Conservation (phyloP, 64 coral and sea anemone species). For the Astreopora myriophthalma region DNA sequence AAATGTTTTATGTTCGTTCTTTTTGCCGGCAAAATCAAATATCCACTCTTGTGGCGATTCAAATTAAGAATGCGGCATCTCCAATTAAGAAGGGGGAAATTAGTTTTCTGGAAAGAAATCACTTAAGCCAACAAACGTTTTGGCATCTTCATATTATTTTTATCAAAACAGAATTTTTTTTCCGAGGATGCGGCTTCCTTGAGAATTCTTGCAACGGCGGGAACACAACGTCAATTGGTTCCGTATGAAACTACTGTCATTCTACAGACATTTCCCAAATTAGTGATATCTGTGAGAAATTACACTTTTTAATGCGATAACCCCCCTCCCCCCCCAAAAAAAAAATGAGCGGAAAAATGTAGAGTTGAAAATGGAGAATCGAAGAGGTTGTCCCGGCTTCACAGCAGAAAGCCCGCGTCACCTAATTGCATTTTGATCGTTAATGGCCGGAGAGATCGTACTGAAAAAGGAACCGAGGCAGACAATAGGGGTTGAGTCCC, state of each 20-base stretch:
- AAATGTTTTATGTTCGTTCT: not conserved
- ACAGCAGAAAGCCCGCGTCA: not conserved
- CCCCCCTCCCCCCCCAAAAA: too few species aligned
- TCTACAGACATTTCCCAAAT: not conserved
- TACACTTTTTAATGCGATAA: not conserved
- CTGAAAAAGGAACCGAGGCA: slow-evolving; percentile 15
- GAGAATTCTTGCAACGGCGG: not conserved
- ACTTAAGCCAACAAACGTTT: not conserved
- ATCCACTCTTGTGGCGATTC: not conserved
- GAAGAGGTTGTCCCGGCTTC: not conserved
- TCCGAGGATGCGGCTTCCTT: not conserved
- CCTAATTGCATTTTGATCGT: slow-evolving; percentile 4
- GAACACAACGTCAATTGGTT: not conserved
- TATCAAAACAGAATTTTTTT: not conserved
- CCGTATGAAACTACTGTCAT: not conserved
- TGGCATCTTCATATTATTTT: not conserved
- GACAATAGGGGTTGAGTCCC: not conserved
- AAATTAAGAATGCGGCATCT: not conserved
- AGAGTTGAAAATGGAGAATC: not conserved
- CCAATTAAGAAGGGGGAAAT: not conserved
- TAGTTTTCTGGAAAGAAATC: not conserved
- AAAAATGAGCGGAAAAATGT: not conserved
- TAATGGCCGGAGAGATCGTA: slow-evolving; percentile 10
- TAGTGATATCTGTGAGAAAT: not conserved
- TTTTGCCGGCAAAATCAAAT: not conserved